These are phyloP conservation scores for Crenichthys baileyi DNA, from an alignment of 2,797 vertebrate species.

Conservation along the genomic window DNA sequence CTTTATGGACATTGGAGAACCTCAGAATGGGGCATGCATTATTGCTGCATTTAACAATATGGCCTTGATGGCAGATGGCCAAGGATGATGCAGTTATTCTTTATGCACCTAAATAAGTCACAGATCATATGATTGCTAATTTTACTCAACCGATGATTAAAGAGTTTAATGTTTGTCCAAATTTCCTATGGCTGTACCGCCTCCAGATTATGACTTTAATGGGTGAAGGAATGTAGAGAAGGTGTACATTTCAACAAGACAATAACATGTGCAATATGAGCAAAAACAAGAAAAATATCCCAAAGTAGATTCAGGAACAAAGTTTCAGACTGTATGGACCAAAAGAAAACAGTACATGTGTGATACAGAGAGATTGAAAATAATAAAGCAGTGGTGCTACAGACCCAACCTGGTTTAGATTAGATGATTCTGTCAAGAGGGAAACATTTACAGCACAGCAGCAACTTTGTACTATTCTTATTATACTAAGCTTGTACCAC, in stretches of 20 bases:
- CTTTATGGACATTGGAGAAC: no score
- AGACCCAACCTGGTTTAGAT: background rate
- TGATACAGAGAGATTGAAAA: background rate
- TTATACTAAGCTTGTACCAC: no score
- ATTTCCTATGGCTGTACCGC: no score
- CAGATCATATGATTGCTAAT: no score
- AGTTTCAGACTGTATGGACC: background rate
- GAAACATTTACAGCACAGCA: background rate
- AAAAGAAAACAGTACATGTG: background rate
- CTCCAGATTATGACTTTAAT: background rate
- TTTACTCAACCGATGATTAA: no score
- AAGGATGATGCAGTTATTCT: no score
- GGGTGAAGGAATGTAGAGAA: background rate
- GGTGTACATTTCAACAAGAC: background rate
- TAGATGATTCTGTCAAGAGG: constrained; percentile 12
- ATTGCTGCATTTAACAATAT: no score
- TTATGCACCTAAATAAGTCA: no score
- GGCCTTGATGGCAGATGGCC: no score
- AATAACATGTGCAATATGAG: background rate
- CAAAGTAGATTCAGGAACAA: background rate
- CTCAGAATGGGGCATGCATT: no score
- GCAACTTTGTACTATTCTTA: background rate
- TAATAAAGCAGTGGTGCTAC: background rate
- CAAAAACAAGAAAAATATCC: background rate
- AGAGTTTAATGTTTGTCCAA: no score